Conservation (phyloP, 1,140 invertebrate species). For the Rhynchophorus ferrugineus region DNA sequence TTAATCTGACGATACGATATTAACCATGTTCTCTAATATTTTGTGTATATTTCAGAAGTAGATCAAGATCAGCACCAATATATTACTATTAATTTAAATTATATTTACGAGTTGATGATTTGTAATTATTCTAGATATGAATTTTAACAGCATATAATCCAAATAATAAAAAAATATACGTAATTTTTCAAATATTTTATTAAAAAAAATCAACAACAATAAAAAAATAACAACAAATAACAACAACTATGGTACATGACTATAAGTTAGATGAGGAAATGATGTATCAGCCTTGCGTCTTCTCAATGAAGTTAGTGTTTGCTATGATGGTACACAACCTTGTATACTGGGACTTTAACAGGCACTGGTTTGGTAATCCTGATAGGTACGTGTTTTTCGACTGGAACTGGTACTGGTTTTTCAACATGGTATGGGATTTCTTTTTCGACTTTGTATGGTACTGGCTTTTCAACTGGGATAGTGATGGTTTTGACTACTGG, state of each 20-base stretch:
- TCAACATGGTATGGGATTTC: constrained; percentile 64
- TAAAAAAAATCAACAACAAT: not conserved
- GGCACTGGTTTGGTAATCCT: constrained; percentile 66
- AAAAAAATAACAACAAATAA: not conserved
- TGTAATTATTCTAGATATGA: too few relatives aligned
- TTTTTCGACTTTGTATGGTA: constrained; percentile 66
- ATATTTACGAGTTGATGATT: too few relatives aligned
- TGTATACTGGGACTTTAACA: constrained; percentile 67
- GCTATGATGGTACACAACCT: constrained; percentile 49
- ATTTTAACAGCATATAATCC: too few relatives aligned
- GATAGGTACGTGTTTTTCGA: constrained; percentile 64
- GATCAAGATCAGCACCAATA: too few relatives aligned
- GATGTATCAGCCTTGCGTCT: constrained; percentile 29
- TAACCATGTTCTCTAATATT: too few relatives aligned
- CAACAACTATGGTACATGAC: not conserved
- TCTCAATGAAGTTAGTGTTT: constrained; percentile 27
- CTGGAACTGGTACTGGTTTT: constrained; percentile 60
- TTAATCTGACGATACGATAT: too few relatives aligned
- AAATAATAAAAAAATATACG: too few relatives aligned
- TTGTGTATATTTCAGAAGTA: too few relatives aligned
- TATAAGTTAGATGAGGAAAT: constrained; percentile 3
- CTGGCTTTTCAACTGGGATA: constrained; percentile 61
- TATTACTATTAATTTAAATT: too few relatives aligned
- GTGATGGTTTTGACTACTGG: constrained; percentile 64
- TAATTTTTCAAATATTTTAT: not conserved